Evolutionary conservation across 2,888 invertebrate genomes (phyloP), one percentile per base, ranked within the genome.

Genomic region (Epiblema foenella): DNA sequence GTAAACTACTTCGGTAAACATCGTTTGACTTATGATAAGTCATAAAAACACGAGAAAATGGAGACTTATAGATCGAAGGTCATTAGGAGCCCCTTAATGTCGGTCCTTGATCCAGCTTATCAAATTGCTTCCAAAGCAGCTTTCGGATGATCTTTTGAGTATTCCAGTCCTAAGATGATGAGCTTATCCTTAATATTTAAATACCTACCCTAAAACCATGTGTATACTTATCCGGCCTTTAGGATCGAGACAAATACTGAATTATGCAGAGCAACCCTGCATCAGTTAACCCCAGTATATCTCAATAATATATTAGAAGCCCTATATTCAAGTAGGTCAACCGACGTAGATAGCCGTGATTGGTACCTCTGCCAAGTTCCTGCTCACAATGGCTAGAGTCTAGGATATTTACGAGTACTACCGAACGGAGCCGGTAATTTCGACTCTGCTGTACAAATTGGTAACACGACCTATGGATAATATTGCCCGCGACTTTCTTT

Each of bases 321-420:
- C 65, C 64, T 73, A 64, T 33, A 51, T 72, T 73, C 71, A 72
- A 62, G 49, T 73, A 66, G 66, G 66, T 69, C 73, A 69, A n/a
- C 71, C 72, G 72, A 69, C 73, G 74, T 74, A 52, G 66, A 62
- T 51, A 51, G 11, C 66, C 15, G 62, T 69, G 73, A 73, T 69
- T 66, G 66, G 69, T 58, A 58, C 56, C 66, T 46, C 76, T 83
- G 83, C 84, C 83, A 82, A 80, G 75, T 79, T 77, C 75, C 73
- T 69, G 67, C 78, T 79, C 69, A 74, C 73, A 78, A 72, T 76
- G 74, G 75, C 76, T 77, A 77, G 77, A 79, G 79, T 78, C 80
- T 78, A 79, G 74, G 72, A 73, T 69, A 59, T 64, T 69, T 65
- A 69, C 51, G 33, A 33, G 33, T 5, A 8, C 3, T 62, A 54